Percentiles rank a stretch among this genome's conserved stretches.
These are phyloP conservation scores for Ancistrus triradiatus DNA, from an alignment of 2,113 vertebrate species.

Conservation along the genomic window DNA sequence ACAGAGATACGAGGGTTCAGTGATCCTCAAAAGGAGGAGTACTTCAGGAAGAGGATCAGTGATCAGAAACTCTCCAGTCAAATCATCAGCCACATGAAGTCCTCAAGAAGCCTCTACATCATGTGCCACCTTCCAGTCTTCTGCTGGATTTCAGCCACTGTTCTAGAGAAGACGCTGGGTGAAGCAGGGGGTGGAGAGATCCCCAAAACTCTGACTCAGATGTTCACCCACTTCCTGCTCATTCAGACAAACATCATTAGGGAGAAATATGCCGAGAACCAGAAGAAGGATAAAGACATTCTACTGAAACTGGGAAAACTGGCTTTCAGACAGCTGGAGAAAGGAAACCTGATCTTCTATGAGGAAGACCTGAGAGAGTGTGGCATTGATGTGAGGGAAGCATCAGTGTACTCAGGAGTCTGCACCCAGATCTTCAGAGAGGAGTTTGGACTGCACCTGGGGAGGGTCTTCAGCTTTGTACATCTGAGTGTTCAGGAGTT, in stretches of 20 bases:
- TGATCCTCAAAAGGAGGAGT: not conserved
- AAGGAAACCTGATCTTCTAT: slow-evolving; percentile 4
- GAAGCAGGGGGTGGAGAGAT: not conserved
- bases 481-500: not conserved
- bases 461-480: slow-evolving; percentile 1
- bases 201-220: slow-evolving; percentile 2
- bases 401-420: not conserved
- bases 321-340: not conserved
- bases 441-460: not conserved
- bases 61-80: not conserved
- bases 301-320: not conserved
- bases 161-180: not conserved
- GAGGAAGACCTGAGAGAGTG: not conserved
- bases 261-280: too few relatives aligned
- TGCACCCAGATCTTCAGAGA: slow-evolving; percentile 2
- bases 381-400: not conserved
- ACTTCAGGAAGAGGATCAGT: not conserved
- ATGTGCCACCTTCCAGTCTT: not conserved
- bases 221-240: not conserved
- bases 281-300: not conserved
- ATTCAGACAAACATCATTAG: not conserved
- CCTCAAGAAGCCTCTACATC: not conserved
- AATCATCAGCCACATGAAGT: not conserved
- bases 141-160: not conserved
- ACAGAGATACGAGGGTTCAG: not conserved